These are phyloP conservation scores for Salpingus planirostris DNA, from an alignment of 2,888 invertebrate species.

Conservation along the genomic window DNA sequence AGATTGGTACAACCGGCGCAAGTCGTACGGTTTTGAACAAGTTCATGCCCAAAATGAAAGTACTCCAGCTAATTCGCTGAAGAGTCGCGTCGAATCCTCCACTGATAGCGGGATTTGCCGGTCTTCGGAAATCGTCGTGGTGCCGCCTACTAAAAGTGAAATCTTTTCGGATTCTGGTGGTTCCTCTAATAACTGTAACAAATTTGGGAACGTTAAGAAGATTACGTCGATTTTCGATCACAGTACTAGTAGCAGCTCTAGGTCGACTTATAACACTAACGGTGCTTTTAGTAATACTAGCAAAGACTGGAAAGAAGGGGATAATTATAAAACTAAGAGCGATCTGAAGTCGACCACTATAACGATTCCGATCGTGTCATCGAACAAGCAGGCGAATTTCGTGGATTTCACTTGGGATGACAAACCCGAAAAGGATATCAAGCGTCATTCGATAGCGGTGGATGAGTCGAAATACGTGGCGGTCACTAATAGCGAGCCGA, in stretches of 20 bases:
- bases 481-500: slow-evolving; percentile 22
- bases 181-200: slow-evolving; percentile 6
- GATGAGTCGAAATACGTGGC: slow-evolving; percentile 47
- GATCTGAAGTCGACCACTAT: slow-evolving; percentile 34
- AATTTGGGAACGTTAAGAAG: too few species aligned
- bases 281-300: too few species aligned
- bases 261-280: background rate
- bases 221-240: slow-evolving; percentile 21
- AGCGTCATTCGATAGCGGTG: slow-evolving; percentile 51
- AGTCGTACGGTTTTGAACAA: slow-evolving; percentile 66
- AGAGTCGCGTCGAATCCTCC: slow-evolving; percentile 59
- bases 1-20: slow-evolving; percentile 65
- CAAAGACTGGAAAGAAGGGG: too few species aligned
- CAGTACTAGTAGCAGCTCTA: slow-evolving; percentile 12
- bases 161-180: slow-evolving; percentile 3
- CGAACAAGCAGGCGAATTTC: slow-evolving; percentile 27
- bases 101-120: slow-evolving; percentile 70
- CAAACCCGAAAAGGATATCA: slow-evolving; percentile 30
- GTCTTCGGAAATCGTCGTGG: slow-evolving; percentile 55
- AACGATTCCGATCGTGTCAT: slow-evolving; percentile 33
- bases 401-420: too few species aligned
- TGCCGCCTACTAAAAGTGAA: slow-evolving; percentile 19
- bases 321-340: too few species aligned
- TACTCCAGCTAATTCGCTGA: slow-evolving; percentile 32
- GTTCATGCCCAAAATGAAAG: slow-evolving; percentile 27